phyloP scores from a whole-genome alignment of 2,113 vertebrate genomes.

The Hiodon tergisus region DNA sequence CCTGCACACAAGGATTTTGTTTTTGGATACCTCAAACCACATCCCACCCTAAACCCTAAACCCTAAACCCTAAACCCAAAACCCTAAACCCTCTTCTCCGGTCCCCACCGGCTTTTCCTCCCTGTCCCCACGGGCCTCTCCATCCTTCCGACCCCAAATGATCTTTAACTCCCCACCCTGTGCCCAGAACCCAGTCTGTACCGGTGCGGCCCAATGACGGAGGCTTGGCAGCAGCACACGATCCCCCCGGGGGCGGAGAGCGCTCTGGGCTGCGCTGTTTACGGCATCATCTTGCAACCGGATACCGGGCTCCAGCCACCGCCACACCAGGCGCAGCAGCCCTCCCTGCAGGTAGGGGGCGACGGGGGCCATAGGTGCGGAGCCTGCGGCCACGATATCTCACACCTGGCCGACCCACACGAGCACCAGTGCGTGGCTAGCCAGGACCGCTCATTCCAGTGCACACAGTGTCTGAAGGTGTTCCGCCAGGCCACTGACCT shows the following conservation, averaged over 20 bases:
- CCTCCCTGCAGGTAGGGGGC: conserved; percentile 64
- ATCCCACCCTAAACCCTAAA: no score
- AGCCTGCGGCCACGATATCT: conserved; percentile 83
- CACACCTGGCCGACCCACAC: conserved; percentile 84
- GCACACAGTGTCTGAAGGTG: conserved; percentile 95
- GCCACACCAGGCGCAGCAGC: conserved; percentile 67
- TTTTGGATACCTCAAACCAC: no score
- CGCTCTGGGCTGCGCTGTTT: conserved; percentile 82
- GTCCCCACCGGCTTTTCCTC: no score
- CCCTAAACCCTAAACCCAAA: no score
- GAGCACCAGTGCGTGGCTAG: conserved; percentile 90
- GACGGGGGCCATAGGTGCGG: conserved; percentile 84
- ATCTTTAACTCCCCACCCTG: background rate
- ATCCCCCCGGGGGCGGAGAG: conserved; percentile 77
- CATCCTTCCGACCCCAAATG: background rate
- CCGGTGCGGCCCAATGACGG: conserved; percentile 58
- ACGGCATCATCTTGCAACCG: conserved; percentile 84
- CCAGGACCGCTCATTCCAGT: conserved; percentile 92
- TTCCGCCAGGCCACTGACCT: conserved; percentile 94
- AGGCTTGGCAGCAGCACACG: conserved; percentile 77
- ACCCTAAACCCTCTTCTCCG: no score
- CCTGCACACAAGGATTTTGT: no score
- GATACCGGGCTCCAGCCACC: conserved; percentile 74
- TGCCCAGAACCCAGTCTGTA: conserved; percentile 30
- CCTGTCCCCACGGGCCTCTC: no score